A percentile compares a stretch with the other conserved stretches of the same genome.
These are phyloP conservation scores for Pteronotus mesoamericanus DNA, from an alignment of 2,797 vertebrate species.

Conservation along the genomic window DNA sequence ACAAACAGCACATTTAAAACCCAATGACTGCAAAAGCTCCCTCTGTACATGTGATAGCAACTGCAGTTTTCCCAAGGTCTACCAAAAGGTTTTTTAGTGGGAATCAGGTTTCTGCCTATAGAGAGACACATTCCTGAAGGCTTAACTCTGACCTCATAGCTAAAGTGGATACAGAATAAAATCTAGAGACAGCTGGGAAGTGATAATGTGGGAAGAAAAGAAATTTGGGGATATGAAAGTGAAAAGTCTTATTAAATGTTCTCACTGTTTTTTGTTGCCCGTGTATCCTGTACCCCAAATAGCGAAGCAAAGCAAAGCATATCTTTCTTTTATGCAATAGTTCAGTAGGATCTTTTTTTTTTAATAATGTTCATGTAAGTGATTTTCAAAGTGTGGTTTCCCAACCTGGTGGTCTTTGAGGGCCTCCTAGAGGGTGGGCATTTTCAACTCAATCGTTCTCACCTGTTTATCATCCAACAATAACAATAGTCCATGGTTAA, in stretches of 20 bases:
- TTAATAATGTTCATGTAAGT: background rate
- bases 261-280: background rate
- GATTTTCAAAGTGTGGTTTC: background rate
- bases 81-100: constrained; percentile 30
- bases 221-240: background rate
- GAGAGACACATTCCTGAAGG: constrained; percentile 67
- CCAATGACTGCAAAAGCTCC: constrained; percentile 50
- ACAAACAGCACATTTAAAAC: constrained; percentile 67
- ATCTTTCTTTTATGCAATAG: background rate
- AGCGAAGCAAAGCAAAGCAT: background rate
- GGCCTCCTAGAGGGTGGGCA: background rate
- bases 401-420: background rate
- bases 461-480: background rate
- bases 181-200: constrained; percentile 67
- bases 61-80: constrained; percentile 70
- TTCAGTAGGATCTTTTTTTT: background rate
- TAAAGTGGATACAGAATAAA: constrained; percentile 61
- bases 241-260: constrained; percentile 35
- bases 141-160: constrained; percentile 72
- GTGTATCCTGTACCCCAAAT: background rate
- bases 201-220: background rate
- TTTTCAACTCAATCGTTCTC: background rate
- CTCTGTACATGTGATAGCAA: constrained; percentile 65
- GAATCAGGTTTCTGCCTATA: constrained; percentile 73
- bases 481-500: background rate